Evolutionary conservation across 1,140 invertebrate genomes (phyloP).

Genomic region (Monochamus saltuarius): DNA sequence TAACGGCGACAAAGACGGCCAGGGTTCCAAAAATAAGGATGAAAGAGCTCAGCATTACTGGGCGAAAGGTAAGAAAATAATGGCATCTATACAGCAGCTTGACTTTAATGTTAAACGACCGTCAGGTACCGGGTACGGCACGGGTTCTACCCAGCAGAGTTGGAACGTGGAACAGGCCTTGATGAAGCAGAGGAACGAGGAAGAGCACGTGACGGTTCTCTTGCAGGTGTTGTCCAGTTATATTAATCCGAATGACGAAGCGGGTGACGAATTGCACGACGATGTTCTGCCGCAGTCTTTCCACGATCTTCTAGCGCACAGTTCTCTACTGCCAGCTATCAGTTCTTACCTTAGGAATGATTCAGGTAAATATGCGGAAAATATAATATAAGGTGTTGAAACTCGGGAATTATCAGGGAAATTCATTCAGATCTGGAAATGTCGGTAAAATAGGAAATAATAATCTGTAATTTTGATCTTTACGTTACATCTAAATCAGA

Average conservation of each 20-base stretch:
- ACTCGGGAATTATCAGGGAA: not conserved
- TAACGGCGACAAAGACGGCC: slow-evolving; percentile 33
- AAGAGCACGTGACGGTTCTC: slow-evolving; percentile 86
- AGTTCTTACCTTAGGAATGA: slow-evolving; percentile 92
- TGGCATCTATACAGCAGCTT: not conserved
- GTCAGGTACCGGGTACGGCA: slow-evolving; percentile 84
- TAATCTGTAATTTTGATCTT: too few species aligned
- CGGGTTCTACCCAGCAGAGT: slow-evolving; percentile 89
- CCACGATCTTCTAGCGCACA: slow-evolving; percentile 73
- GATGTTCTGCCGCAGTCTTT: slow-evolving; percentile 67
- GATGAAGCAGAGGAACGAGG: slow-evolving; percentile 83
- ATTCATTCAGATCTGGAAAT: too few species aligned
- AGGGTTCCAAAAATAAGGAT: slow-evolving; percentile 54
- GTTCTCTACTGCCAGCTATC: slow-evolving; percentile 83
- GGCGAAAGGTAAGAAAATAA: slow-evolving; percentile 70
- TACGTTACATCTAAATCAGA: too few species aligned
- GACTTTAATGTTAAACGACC: not conserved
- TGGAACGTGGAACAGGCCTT: slow-evolving; percentile 95
- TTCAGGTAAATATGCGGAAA: slow-evolving; percentile 61
- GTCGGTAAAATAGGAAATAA: too few species aligned
- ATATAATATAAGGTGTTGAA: not conserved
- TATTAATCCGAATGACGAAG: slow-evolving; percentile 67
- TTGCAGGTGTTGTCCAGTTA: slow-evolving; percentile 81
- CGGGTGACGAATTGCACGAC: slow-evolving; percentile 53
- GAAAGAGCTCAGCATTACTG: slow-evolving; percentile 88